Conservation (phyloP, 2,113 vertebrate species). For the Naja naja region DNA sequence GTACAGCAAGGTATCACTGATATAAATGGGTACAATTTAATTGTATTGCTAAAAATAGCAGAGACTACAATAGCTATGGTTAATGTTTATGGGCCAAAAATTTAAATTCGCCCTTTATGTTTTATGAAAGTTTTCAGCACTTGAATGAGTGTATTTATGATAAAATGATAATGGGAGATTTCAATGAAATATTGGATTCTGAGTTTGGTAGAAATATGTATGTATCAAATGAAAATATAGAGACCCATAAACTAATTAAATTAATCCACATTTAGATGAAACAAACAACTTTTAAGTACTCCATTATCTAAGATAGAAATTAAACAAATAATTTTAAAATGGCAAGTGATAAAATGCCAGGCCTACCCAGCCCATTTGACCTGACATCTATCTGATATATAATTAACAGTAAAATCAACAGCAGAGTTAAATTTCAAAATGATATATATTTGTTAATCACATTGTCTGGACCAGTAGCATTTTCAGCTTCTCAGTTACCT, state of each 20-base stretch:
- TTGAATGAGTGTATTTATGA: not conserved
- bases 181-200: not conserved
- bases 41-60: not conserved
- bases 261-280: not conserved
- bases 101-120: not conserved
- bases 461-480: no score
- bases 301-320: not conserved
- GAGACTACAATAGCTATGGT: not conserved
- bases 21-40: not conserved
- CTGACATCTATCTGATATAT: no score
- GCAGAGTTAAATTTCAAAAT: no score
- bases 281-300: not conserved
- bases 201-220: not conserved
- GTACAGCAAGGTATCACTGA: not conserved
- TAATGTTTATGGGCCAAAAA: not conserved
- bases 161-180: not conserved
- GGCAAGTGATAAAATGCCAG: no score
- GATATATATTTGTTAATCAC: no score
- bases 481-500: not conserved
- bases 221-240: not conserved
- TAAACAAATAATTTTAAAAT: not conserved
- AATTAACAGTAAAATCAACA: no score
- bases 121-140: not conserved
- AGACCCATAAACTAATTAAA: not conserved
- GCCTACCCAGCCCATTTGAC: no score